These are phyloP conservation scores for Pterocles gutturalis DNA, from an alignment of 2,113 vertebrate genomes.

Conservation along the genomic window DNA sequence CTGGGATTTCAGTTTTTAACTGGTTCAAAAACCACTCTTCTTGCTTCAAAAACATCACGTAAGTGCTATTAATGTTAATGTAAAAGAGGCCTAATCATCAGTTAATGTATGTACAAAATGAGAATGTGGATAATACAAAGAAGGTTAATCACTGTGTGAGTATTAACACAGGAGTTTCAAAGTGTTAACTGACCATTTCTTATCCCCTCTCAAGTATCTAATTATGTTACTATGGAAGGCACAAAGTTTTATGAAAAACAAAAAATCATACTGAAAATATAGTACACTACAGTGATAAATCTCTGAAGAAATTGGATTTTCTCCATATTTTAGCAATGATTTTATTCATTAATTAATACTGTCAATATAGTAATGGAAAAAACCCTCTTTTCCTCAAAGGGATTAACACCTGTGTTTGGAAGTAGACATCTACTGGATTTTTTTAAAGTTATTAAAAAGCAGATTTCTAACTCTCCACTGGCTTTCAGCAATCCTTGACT, in stretches of 20 bases:
- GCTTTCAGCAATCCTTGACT: neutral
- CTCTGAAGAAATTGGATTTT: neutral
- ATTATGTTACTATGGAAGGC: neutral
- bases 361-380: neutral
- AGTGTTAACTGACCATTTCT: neutral
- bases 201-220: neutral
- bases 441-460: neutral
- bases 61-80: slow-evolving; percentile 72
- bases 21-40: slow-evolving; percentile 87
- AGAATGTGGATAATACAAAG: neutral
- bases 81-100: neutral
- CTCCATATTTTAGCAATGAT: neutral
- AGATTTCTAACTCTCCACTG: neutral
- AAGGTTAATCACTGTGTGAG: neutral
- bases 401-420: neutral
- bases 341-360: neutral
- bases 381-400: neutral
- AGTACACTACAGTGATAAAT: neutral
- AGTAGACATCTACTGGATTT: neutral
- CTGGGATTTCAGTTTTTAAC: slow-evolving; percentile 90
- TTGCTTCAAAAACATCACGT: slow-evolving; percentile 96
- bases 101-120: neutral
- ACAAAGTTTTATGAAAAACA: neutral
- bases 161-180: neutral
- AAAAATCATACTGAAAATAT: neutral